Conservation (phyloP, 2,113 vertebrate species). For the Prionailurus viverrinus region DNA sequence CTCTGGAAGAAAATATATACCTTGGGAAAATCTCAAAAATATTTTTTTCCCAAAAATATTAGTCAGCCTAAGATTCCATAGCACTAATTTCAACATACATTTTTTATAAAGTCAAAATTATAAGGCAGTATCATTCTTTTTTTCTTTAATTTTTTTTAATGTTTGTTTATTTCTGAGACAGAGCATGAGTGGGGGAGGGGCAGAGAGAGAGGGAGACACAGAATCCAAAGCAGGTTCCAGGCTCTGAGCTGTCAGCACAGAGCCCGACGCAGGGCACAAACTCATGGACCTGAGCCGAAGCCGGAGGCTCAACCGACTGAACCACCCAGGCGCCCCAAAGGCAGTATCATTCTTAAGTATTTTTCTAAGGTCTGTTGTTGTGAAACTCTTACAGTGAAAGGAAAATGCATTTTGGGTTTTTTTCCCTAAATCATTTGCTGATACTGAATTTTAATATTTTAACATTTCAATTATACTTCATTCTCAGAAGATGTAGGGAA, state of each 20-base stretch:
- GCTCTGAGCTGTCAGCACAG: no score
- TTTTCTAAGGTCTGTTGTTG: not conserved
- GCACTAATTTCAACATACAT: not conserved
- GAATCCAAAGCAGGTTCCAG: no score
- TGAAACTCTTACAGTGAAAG: not conserved
- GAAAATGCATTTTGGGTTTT: not conserved
- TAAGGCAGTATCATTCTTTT: not conserved
- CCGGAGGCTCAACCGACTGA: no score
- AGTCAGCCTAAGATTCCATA: not conserved
- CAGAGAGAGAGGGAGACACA: no score
- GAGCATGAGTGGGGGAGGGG: no score
- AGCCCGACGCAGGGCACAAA: no score
- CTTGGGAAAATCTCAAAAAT: not conserved
- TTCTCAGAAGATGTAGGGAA: not conserved
- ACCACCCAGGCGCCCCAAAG: not conserved
- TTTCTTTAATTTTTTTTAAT: not conserved
- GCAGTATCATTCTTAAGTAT: not conserved
- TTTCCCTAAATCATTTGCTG: not conserved
- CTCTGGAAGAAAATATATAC: conserved; percentile 18
- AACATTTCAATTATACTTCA: not conserved
- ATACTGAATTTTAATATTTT: not conserved
- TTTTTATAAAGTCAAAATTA: not conserved
- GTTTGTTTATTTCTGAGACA: no score
- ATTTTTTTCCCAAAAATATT: not conserved
- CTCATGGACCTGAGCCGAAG: no score